These are phyloP conservation scores for Malachius bipustulatus DNA, from an alignment of 2,888 invertebrate species.

Conservation along the genomic window DNA sequence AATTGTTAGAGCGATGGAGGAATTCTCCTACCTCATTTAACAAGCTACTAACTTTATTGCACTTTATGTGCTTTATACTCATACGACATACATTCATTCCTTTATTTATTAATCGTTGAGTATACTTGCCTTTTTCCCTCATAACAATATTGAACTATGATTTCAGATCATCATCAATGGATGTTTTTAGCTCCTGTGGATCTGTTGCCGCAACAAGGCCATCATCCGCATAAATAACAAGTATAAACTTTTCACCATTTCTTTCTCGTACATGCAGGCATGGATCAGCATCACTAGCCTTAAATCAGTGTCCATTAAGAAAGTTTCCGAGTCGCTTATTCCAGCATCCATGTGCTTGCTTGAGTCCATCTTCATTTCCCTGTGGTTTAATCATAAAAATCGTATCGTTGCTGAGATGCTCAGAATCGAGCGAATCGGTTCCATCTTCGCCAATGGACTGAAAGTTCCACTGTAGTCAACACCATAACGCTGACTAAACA, in stretches of 20 bases:
- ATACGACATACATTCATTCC: no score
- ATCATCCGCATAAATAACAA: constrained; percentile 28
- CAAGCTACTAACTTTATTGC: no score
- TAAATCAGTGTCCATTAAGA: constrained; percentile 7
- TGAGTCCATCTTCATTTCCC: constrained; percentile 24
- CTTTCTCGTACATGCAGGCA: constrained; percentile 23
- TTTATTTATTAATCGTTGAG: no score
- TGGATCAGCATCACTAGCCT: constrained; percentile 23
- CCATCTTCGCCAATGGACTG: constrained; percentile 22
- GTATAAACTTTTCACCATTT: constrained; percentile 16
- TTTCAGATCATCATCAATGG: constrained; percentile 11
- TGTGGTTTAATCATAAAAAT: constrained; percentile 18
- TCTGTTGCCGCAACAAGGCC: constrained; percentile 22
- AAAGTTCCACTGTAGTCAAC: constrained; percentile 24
- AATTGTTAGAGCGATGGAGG: no score
- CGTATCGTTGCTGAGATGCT: constrained; percentile 21
- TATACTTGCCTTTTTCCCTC: no score
- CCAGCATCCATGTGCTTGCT: constrained; percentile 30
- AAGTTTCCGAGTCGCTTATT: no score
- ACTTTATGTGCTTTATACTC: no score
- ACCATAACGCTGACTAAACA: constrained; percentile 21
- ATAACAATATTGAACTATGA: no score
- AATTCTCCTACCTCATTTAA: no score
- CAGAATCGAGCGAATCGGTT: constrained; percentile 21
- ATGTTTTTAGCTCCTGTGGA: constrained; percentile 10